Percentiles rank a stretch among this genome's conserved stretches.
phyloP scores from a whole-genome alignment of 2,797 vertebrate species.

The Sebastes taczanowskii region DNA sequence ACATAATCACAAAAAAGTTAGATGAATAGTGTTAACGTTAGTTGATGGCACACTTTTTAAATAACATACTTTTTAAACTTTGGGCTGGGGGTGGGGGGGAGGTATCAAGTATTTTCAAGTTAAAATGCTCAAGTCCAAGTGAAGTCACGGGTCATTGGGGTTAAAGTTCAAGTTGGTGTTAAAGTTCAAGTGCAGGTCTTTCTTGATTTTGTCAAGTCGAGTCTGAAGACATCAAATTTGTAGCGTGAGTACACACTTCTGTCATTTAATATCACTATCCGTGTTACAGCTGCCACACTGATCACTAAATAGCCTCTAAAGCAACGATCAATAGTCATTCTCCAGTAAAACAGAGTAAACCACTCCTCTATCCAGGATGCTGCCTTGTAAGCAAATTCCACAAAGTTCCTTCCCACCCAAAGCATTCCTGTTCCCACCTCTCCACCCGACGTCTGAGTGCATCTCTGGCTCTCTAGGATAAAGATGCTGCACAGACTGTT shows the following conservation, averaged over 20 bases:
- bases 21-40: background rate
- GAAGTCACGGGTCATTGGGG: too few relatives aligned
- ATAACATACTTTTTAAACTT: background rate
- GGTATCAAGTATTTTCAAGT: too few relatives aligned
- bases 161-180: too few relatives aligned
- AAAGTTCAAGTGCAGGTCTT: too few relatives aligned
- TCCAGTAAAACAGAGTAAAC: background rate
- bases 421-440: constrained; percentile 37
- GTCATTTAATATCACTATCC: background rate
- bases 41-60: background rate
- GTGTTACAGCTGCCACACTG: background rate
- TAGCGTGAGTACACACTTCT: background rate
- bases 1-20: too few relatives aligned
- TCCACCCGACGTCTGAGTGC: background rate
- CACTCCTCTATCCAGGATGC: background rate
- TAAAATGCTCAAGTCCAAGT: too few relatives aligned
- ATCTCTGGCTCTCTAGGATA: background rate
- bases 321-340: background rate
- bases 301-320: background rate
- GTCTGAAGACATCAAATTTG: background rate
- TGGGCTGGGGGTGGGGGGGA: rapidly evolving
- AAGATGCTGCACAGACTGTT: background rate
- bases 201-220: background rate
- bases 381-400: constrained; percentile 17
- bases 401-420: background rate